Evolutionary conservation across 2,888 invertebrate species (phyloP), one percentile per base, ranked within the genome.

Genomic region (Amphipyra berbera): DNA sequence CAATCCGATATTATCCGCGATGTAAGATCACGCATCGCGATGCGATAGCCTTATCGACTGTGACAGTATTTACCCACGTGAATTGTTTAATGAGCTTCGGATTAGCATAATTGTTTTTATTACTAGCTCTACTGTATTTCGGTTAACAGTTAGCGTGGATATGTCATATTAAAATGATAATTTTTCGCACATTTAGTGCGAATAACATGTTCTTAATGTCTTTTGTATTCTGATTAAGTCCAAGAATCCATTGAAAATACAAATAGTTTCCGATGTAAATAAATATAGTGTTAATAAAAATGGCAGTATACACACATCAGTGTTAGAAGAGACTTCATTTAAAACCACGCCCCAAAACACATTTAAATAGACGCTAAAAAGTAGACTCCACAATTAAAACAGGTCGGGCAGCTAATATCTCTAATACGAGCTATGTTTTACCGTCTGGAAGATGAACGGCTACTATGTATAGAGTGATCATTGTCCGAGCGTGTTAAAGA

Each of bases 401-500:
- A 75, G 77, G 80, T 82, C 68, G 69, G 55, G 56, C 69, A 66
- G 75, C 79, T 82, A 81, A 83, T 83, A 76, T 69, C 76, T 83
- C 79, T 81, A 83, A 83, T 80, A 66, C 73, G 61, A 69, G 69
- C 76, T 70, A 76, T 81, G 81, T 82, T 84, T 79, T 79, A 69
- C 71, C 73, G 67, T 56, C 68, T 71, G 77, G 76, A 82, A 88
- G 88, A 91, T 87, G 88, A 89, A 90, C 82, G 78, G 79, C 83
- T 86, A 80, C 85, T 91, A 93, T 89, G 91, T 94, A 93, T 93
- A 90, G 86, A 93, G 92, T 92, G 91, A 94, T 94, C 93, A 93
- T 92, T 92, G 94, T 94, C 88, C 84, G 82, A 88, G 82, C 90
- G 93, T 92, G 94, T 93, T 94, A 93, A 94, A 91, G 94, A 93